A percentile compares a stretch with the other conserved stretches of the same genome.
Evolutionary conservation across 1,140 invertebrate species (phyloP).

Genomic region (Aphelenchoides fujianensis): DNA sequence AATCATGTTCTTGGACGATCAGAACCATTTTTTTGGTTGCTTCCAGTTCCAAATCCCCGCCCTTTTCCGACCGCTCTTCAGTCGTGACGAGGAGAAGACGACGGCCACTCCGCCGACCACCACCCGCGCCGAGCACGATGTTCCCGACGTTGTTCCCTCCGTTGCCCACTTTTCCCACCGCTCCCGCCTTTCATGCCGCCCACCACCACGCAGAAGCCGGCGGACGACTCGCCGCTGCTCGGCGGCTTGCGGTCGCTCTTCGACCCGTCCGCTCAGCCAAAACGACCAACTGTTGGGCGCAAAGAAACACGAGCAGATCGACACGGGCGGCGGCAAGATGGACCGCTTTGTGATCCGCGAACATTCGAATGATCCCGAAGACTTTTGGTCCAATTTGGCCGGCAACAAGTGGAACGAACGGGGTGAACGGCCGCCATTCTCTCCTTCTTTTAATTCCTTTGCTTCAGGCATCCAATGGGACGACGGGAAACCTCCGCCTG

Average conservation of each 20-base stretch:
- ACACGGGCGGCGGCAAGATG: slow-evolving; percentile 37
- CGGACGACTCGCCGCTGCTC: slow-evolving; percentile 14
- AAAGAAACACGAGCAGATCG: slow-evolving; percentile 28
- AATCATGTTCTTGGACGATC: background rate
- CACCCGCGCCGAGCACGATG: no score
- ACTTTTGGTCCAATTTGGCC: slow-evolving; percentile 30
- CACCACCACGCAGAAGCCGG: slow-evolving; percentile 13
- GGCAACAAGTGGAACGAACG: slow-evolving; percentile 45
- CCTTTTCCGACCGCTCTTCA: slow-evolving; percentile 7
- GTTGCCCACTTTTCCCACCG: slow-evolving; percentile 13
- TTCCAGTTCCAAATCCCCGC: slow-evolving; percentile 2
- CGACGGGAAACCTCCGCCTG: slow-evolving; percentile 44
- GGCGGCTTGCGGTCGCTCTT: slow-evolving; percentile 25
- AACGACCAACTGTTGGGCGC: background rate
- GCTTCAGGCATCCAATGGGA: slow-evolving; percentile 48
- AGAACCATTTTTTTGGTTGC: no score
- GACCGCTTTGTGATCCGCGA: slow-evolving; percentile 47
- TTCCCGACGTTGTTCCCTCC: slow-evolving; percentile 33
- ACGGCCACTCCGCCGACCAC: slow-evolving; percentile 11
- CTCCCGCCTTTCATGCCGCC: slow-evolving; percentile 6
- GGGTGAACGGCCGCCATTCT: no score
- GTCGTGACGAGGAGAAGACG: background rate
- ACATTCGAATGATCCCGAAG: slow-evolving; percentile 19
- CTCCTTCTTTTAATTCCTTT: no score
- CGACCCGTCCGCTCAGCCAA: slow-evolving; percentile 8